Evolutionary conservation across 2,888 invertebrate genomes (phyloP).

Genomic region (Meloe dianella): DNA sequence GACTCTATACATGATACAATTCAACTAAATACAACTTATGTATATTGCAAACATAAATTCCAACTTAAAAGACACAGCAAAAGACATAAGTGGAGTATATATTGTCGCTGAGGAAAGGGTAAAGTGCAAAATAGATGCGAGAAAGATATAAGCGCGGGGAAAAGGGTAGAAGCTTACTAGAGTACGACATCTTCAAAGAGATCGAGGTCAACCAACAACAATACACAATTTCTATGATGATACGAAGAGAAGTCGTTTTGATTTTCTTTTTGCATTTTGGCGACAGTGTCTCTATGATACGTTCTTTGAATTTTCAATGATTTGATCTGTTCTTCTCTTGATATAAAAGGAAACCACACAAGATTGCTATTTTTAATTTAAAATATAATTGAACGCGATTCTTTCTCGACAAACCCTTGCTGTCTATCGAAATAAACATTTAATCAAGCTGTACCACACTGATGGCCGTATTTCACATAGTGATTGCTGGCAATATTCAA

Average conservation of each 20-base stretch:
- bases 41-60: conserved; percentile 54
- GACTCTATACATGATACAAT: conserved; percentile 34
- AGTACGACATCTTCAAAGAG: conserved; percentile 42
- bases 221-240: conserved; percentile 48
- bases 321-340: conserved; percentile 3
- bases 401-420: background rate
- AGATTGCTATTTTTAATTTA: conserved; percentile 13
- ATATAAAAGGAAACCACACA: background rate
- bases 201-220: conserved; percentile 52
- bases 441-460: too few species aligned
- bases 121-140: background rate
- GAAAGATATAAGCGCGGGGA: background rate
- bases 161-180: background rate
- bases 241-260: conserved; percentile 44
- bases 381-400: conserved; percentile 2
- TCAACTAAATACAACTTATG: conserved; percentile 53
- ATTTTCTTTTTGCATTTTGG: conserved; percentile 44
- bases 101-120: background rate
- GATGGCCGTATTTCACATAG: too few species aligned
- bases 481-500: too few species aligned
- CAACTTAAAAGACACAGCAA: conserved; percentile 42
- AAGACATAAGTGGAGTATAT: conserved; percentile 42
- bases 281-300: conserved; percentile 45
- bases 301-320: conserved; percentile 47
- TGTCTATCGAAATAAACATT: too few species aligned